Base-by-base conservation (phyloP, 2,797 vertebrate genomes). In the Sebastes matsubarae region DNA sequence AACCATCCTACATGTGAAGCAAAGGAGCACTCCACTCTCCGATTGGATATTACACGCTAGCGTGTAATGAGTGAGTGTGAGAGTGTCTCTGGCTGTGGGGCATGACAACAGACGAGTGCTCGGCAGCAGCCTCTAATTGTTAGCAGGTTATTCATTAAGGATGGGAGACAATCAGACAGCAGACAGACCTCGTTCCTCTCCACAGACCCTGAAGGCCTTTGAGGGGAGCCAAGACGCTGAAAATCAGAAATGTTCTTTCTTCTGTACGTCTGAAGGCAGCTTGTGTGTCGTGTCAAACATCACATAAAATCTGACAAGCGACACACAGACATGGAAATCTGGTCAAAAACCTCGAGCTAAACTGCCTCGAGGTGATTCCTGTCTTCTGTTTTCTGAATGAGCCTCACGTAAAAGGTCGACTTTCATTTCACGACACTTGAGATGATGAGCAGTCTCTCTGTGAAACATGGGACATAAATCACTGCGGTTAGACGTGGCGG, bases 71-170 rank as follows among this genome's bases (percentile, higher is more conserved):
- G 72, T 29, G 79, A 79, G 82, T 72, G 80, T 38, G 83, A 75
- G 80, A 81, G 84, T 52, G 61, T 75, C 60, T 88, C 29, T 84
- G 74, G 77, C 84, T 85, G 77, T 58, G 66, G 84, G 87, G 75
- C 80, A 71, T 6, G 68, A 70, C 81, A 78, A 79, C 83, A 46
- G 78, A 68, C 30, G 50, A 82, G 72, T 10, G 69, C 67, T 77
- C 66, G 2, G 64, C 77, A 72, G 71, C 78, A 79, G 75, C 80
- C 86, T 90, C 77, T 90, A 89, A 92, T 89, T 91, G 79, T 88
- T 83, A 55, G 80, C 86, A 84, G 81, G 76, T 92, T 88, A 87
- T 89, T 91, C 85, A 90, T 93, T 88, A 91, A 82, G 65, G 68
- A 88, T 67, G 59, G 42, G 67, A 84, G 75, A 75, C 66, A 60